These are phyloP conservation scores for Menidia menidia DNA, from an alignment of 2,797 vertebrate species.

Conservation along the genomic window DNA sequence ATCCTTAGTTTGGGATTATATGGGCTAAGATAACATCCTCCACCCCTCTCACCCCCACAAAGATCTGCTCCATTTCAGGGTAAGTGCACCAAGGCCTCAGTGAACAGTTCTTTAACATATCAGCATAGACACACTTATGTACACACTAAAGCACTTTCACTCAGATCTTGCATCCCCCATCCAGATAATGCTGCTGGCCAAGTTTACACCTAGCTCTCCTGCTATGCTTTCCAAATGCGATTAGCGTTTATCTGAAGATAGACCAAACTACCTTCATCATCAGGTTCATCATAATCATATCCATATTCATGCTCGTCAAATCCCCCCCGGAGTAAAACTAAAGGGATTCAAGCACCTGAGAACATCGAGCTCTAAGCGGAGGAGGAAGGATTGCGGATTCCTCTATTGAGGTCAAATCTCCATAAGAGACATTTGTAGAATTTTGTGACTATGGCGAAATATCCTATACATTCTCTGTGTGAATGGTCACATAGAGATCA, in stretches of 20 bases:
- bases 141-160: conserved; percentile 50
- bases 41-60: conserved; percentile 54
- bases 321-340: conserved; percentile 73
- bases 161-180: conserved; percentile 50
- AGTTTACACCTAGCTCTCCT: conserved; percentile 74
- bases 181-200: conserved; percentile 68
- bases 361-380: conserved; percentile 50
- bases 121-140: conserved; percentile 20
- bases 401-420: conserved; percentile 74
- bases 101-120: conserved; percentile 42
- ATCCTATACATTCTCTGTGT: conserved; percentile 3
- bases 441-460: conserved; percentile 43
- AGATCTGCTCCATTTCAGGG: conserved; percentile 59
- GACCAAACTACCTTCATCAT: conserved; percentile 77
- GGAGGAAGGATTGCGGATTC: conserved; percentile 57
- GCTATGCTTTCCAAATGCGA: conserved; percentile 74
- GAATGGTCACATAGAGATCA: neutral
- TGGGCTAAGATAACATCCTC: conserved; percentile 75
- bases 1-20: conserved; percentile 80
- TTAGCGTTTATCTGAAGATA: conserved; percentile 78
- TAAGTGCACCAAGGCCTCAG: conserved; percentile 55
- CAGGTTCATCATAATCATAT: conserved; percentile 72
- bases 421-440: conserved; percentile 45
- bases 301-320: conserved; percentile 78
- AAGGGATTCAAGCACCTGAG: conserved; percentile 75